phyloP scores from a whole-genome alignment of 2,113 vertebrate species.

The Atrichornis clamosus region DNA sequence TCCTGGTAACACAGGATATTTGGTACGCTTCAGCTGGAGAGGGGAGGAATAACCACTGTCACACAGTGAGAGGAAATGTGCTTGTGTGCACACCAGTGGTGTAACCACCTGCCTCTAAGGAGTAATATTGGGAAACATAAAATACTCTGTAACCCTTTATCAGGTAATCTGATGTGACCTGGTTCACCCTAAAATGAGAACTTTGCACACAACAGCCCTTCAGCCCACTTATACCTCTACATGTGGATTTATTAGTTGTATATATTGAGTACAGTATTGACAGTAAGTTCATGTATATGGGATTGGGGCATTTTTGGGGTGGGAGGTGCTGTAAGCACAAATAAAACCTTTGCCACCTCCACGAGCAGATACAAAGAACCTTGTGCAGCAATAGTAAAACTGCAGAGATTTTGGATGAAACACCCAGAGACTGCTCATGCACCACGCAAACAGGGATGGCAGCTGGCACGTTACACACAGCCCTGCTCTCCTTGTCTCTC shows the following conservation, averaged over 20 bases:
- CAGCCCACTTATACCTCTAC: background rate
- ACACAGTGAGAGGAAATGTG: background rate
- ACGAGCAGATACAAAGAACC: background rate
- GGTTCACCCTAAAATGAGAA: background rate
- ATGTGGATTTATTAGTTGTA: too few species aligned
- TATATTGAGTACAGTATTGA: background rate
- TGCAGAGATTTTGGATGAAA: background rate
- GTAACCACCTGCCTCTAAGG: background rate
- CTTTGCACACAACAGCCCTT: background rate
- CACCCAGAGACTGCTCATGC: background rate
- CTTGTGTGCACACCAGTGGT: background rate
- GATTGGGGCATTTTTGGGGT: background rate
- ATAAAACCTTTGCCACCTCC: background rate
- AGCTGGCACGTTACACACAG: background rate
- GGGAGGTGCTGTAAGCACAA: background rate
- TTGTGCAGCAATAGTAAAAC: rapidly evolving
- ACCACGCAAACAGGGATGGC: background rate
- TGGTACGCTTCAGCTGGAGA: background rate
- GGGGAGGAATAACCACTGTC: background rate
- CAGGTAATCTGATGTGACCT: background rate
- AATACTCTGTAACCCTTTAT: background rate
- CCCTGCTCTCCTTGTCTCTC: background rate
- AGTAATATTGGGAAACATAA: background rate
- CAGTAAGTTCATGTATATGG: background rate
- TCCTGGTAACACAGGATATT: background rate